Conservation (phyloP, 2,888 invertebrate genomes). For the Apamea monoglypha region DNA sequence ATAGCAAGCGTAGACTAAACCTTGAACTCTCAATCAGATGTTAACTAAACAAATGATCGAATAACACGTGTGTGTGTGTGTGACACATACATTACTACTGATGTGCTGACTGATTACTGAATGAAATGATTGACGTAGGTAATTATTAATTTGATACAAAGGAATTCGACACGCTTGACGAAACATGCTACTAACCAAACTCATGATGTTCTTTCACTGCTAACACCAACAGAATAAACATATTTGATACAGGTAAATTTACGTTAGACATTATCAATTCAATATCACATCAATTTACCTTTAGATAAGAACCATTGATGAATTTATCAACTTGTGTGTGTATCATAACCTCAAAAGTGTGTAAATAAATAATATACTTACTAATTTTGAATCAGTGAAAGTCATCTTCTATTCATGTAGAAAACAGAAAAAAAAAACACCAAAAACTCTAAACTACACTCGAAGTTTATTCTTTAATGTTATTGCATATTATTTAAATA, state of each 20-base stretch:
- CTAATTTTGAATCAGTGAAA: constrained; percentile 71
- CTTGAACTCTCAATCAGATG: constrained; percentile 46
- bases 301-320: constrained; percentile 56
- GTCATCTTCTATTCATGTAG: constrained; percentile 65
- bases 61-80: not conserved
- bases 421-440: not conserved
- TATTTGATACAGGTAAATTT: constrained; percentile 19
- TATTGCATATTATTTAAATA: constrained; percentile 59
- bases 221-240: constrained; percentile 39
- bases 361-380: constrained; percentile 68
- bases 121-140: constrained; percentile 14
- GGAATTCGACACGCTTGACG: constrained; percentile 29
- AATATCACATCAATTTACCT: constrained; percentile 54
- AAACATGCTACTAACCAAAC: constrained; percentile 70
- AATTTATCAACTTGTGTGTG: constrained; percentile 23
- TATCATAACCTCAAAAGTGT: constrained; percentile 61
- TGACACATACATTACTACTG: not conserved
- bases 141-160: constrained; percentile 26
- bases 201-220: constrained; percentile 68
- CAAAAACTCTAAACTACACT: not conserved
- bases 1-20: constrained; percentile 11
- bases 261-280: constrained; percentile 37
- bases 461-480: not conserved
- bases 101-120: constrained; percentile 6
- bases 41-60: not conserved